Conservation (phyloP, 1,140 invertebrate species). For the Achatina immaculata region DNA sequence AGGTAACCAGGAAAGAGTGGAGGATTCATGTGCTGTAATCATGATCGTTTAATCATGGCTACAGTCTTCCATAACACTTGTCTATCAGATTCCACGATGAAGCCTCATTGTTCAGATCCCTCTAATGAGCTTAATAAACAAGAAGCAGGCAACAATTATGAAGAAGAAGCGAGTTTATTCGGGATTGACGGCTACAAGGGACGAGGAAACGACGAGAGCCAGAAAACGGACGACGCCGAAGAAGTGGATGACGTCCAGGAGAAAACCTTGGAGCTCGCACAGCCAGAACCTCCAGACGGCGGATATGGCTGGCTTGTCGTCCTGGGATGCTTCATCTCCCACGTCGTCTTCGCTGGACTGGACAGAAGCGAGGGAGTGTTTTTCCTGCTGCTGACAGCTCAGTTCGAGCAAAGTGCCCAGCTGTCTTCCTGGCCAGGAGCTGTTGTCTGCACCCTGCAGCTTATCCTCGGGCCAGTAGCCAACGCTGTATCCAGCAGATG, state of each 20-base stretch:
- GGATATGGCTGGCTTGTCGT: conserved; percentile 49
- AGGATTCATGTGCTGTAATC: too few relatives aligned
- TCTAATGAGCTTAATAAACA: too few relatives aligned
- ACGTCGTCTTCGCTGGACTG: conserved; percentile 50
- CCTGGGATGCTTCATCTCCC: conserved; percentile 42
- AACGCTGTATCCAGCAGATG: conserved; percentile 87
- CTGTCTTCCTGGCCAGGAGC: conserved; percentile 34
- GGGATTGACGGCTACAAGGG: background rate
- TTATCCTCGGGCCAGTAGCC: conserved; percentile 79
- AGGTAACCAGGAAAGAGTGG: too few relatives aligned
- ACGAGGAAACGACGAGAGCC: background rate
- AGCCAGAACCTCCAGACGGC: conserved; percentile 35
- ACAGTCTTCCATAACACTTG: too few relatives aligned
- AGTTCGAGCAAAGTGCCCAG: conserved; percentile 49
- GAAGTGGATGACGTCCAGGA: background rate
- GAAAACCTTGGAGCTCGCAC: background rate
- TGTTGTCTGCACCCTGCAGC: background rate
- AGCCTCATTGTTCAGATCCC: too few relatives aligned
- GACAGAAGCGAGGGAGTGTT: conserved; percentile 59
- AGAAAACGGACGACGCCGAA: background rate
- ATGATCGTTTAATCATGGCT: too few relatives aligned
- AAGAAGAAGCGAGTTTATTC: background rate
- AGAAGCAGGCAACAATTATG: background rate
- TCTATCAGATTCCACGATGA: too few relatives aligned
- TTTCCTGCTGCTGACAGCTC: conserved; percentile 52